A percentile compares a stretch with the other conserved stretches of the same genome.
phyloP scores from a whole-genome alignment of 2,113 vertebrate species.

The Marmota flaviventris region DNA sequence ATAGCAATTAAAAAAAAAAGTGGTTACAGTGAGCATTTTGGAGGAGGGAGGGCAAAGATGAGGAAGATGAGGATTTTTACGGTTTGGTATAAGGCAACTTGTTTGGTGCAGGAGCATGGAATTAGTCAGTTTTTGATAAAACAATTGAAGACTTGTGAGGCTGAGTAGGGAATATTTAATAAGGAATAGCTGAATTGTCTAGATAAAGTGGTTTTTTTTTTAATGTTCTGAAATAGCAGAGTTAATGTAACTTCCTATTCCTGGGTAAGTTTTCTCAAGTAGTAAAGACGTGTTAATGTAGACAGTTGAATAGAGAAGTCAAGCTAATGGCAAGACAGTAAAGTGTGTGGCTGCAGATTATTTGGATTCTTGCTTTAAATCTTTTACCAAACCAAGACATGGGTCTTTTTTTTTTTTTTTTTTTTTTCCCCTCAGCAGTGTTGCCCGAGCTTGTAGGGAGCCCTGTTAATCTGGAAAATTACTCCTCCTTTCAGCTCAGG shows the following conservation, averaged over 20 bases:
- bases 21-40: background rate
- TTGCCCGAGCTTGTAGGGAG: background rate
- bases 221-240: background rate
- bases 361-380: constrained; percentile 17
- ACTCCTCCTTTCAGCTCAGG: background rate
- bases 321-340: background rate
- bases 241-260: constrained; percentile 20
- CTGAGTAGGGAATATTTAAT: background rate
- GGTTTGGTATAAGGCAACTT: background rate
- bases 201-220: constrained; percentile 6
- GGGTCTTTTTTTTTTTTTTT: background rate
- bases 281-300: background rate
- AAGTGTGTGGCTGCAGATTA: background rate
- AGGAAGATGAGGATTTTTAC: background rate
- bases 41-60: background rate
- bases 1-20: background rate
- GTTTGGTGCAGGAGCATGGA: background rate
- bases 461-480: background rate
- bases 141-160: background rate
- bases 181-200: background rate
- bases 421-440: background rate
- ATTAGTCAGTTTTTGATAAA: constrained; percentile 38
- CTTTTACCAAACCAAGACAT: background rate
- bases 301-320: background rate
- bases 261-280: constrained; percentile 25